A percentile compares a stretch with the other conserved stretches of the same genome.
phyloP scores from a whole-genome alignment of 2,888 invertebrate genomes.

The Sesia bembeciformis region DNA sequence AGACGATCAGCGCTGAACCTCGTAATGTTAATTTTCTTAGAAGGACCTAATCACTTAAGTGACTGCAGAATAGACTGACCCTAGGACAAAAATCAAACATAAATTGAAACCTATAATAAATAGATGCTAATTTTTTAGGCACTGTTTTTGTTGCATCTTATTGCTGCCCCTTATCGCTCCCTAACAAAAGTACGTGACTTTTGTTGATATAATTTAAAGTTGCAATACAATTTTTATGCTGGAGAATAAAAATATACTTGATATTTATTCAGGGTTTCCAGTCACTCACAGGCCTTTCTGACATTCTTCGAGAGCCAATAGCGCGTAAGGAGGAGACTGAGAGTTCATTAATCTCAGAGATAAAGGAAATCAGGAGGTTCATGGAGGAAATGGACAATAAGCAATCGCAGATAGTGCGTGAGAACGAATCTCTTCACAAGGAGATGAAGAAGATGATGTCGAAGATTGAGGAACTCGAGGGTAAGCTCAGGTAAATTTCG shows the following conservation, averaged over 20 bases:
- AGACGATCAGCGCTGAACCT: too few species aligned
- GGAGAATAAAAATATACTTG: too few species aligned
- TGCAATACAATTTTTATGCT: too few species aligned
- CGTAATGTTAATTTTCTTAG: too few species aligned
- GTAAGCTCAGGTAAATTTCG: conserved; percentile 45
- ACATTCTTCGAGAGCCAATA: conserved; percentile 38
- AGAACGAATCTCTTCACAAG: conserved; percentile 42
- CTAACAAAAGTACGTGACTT: not conserved
- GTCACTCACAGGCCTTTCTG: conserved; percentile 48
- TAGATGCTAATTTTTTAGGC: not conserved
- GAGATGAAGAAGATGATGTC: conserved; percentile 41
- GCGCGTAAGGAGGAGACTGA: conserved; percentile 16
- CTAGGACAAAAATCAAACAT: too few species aligned
- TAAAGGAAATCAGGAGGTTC: conserved; percentile 31
- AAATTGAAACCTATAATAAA: too few species aligned
- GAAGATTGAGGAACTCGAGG: conserved; percentile 51
- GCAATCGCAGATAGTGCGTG: conserved; percentile 33
- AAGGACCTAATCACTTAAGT: too few species aligned
- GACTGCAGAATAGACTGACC: too few species aligned
- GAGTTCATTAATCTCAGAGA: conserved; percentile 21
- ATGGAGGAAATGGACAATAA: conserved; percentile 40
- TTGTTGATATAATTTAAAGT: too few species aligned
- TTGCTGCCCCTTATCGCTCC: not conserved
- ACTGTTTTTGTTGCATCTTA: not conserved
- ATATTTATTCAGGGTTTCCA: conserved; percentile 38